A percentile compares a stretch with the other conserved stretches of the same genome.
Evolutionary conservation across 2,113 vertebrate genomes (phyloP).

Genomic region (Lophotis ruficrista): DNA sequence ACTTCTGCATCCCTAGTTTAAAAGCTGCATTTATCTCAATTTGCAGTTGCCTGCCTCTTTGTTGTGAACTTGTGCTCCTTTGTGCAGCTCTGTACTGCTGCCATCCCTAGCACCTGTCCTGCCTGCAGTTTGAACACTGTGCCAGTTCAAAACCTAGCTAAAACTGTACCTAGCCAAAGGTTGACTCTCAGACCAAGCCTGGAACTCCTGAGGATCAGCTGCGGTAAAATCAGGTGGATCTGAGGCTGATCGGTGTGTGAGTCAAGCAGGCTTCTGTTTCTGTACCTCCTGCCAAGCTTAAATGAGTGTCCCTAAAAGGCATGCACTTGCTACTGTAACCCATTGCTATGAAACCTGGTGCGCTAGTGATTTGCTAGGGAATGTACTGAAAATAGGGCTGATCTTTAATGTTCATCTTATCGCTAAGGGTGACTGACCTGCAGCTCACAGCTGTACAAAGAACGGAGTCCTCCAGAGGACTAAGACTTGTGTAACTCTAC

Average conservation of each 20-base stretch:
- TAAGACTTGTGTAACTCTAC: not conserved
- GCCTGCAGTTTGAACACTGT: not conserved
- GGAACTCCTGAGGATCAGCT: not conserved
- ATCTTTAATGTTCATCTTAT: not conserved
- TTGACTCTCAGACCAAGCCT: not conserved
- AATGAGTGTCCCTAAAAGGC: not conserved
- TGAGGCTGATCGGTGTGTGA: not conserved
- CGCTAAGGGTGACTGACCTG: not conserved
- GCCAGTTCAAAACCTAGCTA: not conserved
- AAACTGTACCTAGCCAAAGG: not conserved
- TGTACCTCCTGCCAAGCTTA: not conserved
- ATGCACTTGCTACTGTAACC: not conserved
- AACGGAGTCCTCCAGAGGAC: not conserved
- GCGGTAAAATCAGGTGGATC: not conserved
- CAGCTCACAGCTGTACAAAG: not conserved
- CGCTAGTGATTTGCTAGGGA: not conserved
- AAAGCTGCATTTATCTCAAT: not conserved
- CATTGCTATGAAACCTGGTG: not conserved
- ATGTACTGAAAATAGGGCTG: not conserved
- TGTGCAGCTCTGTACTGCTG: not conserved
- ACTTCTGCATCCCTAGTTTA: not conserved
- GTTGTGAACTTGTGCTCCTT: not conserved
- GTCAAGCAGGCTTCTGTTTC: not conserved
- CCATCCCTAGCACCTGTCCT: not conserved
- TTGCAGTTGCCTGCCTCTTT: not conserved